Evolutionary conservation across 2,888 invertebrate genomes (phyloP).

Genomic region (Cepaea hortensis): DNA sequence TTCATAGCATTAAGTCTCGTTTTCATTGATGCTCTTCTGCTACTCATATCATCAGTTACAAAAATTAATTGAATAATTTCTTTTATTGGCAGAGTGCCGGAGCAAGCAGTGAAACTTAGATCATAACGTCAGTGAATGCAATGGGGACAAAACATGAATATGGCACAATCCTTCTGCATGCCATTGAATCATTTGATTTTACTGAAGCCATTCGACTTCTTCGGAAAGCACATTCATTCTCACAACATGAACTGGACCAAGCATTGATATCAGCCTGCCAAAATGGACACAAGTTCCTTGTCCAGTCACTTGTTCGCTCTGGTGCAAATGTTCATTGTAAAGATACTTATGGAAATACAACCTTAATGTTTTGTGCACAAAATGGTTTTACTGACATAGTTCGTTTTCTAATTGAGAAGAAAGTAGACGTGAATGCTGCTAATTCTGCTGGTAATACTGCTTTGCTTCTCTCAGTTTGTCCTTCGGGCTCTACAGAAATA

Average conservation of each 20-base stretch:
- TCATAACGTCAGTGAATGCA: neutral
- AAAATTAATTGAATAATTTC: too few species aligned
- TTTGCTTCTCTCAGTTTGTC: neutral
- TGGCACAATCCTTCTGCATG: neutral
- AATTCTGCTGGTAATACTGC: neutral
- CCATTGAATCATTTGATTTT: neutral
- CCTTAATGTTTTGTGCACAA: neutral
- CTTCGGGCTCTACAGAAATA: neutral
- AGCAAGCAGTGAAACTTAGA: too few species aligned
- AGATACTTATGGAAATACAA: neutral
- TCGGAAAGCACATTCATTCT: neutral
- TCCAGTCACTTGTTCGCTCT: neutral
- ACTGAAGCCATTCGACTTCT: neutral
- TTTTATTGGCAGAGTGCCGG: too few species aligned
- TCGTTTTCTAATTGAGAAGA: neutral
- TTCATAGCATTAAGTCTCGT: too few species aligned
- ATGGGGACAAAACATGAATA: neutral
- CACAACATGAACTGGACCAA: neutral
- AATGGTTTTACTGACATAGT: neutral
- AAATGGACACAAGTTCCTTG: neutral
- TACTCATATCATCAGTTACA: too few species aligned
- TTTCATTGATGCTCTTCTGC: too few species aligned
- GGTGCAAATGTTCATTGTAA: neutral
- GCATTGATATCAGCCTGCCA: neutral
- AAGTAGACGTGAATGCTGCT: neutral